phyloP scores from a whole-genome alignment of 2,113 vertebrate species.

The Scatophagus argus region DNA sequence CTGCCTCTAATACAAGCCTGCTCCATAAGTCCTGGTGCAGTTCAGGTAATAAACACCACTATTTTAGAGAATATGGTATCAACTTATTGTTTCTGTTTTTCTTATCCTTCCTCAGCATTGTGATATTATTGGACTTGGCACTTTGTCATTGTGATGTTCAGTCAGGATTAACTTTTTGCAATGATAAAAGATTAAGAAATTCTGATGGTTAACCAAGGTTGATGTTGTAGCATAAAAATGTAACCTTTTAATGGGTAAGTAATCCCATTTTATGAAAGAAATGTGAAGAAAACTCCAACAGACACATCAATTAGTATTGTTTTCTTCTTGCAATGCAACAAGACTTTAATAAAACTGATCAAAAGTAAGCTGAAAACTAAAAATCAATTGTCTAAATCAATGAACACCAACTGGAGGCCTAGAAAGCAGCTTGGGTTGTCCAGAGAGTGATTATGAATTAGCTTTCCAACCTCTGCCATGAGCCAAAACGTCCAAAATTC shows the following conservation, averaged over 20 bases:
- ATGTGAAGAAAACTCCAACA: neutral
- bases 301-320: neutral
- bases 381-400: neutral
- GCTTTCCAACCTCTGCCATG: too few relatives aligned
- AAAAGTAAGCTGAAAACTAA: neutral
- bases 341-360: neutral
- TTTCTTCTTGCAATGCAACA: neutral
- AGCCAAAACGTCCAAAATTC: too few relatives aligned
- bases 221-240: neutral
- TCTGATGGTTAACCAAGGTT: neutral
- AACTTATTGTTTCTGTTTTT: conserved; percentile 1
- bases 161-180: neutral
- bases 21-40: too few relatives aligned
- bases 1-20: too few relatives aligned
- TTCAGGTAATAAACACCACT: too few relatives aligned
- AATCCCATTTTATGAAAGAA: neutral
- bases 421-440: too few relatives aligned
- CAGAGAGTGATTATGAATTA: too few relatives aligned
- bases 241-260: too few relatives aligned
- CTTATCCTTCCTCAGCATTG: neutral
- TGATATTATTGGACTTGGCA: neutral
- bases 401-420: too few relatives aligned
- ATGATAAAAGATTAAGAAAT: neutral
- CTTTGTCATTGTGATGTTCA: conserved; percentile 13
- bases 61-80: too few relatives aligned